Percentiles rank a stretch among this genome's conserved stretches.
phyloP scores from a whole-genome alignment of 2,797 vertebrate species.

The Morelia viridis region DNA sequence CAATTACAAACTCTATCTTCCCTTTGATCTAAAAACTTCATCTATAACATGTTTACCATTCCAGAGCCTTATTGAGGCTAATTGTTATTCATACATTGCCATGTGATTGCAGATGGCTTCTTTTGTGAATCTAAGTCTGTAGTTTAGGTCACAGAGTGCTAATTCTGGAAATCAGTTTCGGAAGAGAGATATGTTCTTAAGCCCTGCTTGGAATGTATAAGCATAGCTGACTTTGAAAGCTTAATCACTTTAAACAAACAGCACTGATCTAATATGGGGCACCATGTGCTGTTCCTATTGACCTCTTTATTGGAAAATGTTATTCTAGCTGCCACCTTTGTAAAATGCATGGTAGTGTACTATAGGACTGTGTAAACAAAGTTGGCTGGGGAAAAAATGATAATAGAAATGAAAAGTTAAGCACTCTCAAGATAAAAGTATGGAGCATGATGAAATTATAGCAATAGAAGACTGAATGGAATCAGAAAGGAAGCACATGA shows the following conservation, averaged over 20 bases:
- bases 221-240: constrained; percentile 52
- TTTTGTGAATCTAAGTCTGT: constrained; percentile 46
- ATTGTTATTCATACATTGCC: constrained; percentile 47
- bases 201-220: constrained; percentile 51
- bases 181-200: constrained; percentile 45
- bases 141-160: constrained; percentile 49
- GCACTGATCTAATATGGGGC: constrained; percentile 56
- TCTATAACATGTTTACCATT: constrained; percentile 30
- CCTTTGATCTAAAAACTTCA: constrained; percentile 40
- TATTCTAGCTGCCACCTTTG: constrained; percentile 29
- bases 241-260: constrained; percentile 60
- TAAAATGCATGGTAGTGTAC: neutral
- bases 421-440: neutral
- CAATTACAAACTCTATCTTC: constrained; percentile 4
- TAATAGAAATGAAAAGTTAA: constrained; percentile 42
- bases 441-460: neutral
- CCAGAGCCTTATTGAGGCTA: constrained; percentile 7
- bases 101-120: constrained; percentile 34
- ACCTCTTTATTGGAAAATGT: constrained; percentile 50
- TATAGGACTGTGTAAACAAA: neutral
- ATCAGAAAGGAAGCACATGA: neutral
- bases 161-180: constrained; percentile 60
- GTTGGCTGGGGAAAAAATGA: constrained; percentile 5
- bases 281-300: constrained; percentile 41
- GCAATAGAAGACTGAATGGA: neutral